These are phyloP conservation scores for Enteromius afrohamiltoni DNA, from an alignment of 2,797 vertebrate species.

Conservation along the genomic window DNA sequence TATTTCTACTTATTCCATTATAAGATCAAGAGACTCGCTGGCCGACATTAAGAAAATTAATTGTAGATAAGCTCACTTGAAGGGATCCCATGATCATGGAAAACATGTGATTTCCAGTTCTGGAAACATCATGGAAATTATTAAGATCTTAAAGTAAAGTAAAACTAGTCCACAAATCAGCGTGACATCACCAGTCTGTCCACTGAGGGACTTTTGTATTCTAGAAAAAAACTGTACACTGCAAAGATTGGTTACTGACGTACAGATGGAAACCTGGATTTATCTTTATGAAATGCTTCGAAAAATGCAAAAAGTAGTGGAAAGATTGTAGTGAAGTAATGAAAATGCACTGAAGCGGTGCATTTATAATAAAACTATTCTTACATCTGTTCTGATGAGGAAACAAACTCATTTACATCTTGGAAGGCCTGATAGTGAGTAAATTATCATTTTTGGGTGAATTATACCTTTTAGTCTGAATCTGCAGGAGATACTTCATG, in stretches of 20 bases:
- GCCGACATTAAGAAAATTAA: constrained; percentile 17
- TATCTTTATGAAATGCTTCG: neutral
- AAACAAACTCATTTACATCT: neutral
- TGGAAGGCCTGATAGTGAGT: neutral
- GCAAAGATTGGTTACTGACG: neutral
- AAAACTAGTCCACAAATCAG: neutral
- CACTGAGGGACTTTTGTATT: neutral
- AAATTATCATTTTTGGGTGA: neutral
- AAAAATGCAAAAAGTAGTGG: neutral
- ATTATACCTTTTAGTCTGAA: neutral
- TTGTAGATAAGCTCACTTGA: constrained; percentile 3
- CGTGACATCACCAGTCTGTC: constrained; percentile 3
- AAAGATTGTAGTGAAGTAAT: neutral
- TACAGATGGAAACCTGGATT: neutral
- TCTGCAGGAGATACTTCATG: neutral
- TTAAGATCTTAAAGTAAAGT: constrained; percentile 3
- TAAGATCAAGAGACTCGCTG: constrained; percentile 6
- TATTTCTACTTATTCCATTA: constrained; percentile 33
- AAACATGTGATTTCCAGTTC: constrained; percentile 26
- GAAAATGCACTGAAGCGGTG: neutral
- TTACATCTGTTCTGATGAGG: neutral
- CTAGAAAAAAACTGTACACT: neutral
- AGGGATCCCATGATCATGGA: constrained; percentile 13
- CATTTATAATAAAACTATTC: neutral
- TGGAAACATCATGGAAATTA: constrained; percentile 28